Evolutionary conservation across 2,888 invertebrate genomes (phyloP), one percentile per base, ranked within the genome.

Genomic region (Chloroclysta siterata): DNA sequence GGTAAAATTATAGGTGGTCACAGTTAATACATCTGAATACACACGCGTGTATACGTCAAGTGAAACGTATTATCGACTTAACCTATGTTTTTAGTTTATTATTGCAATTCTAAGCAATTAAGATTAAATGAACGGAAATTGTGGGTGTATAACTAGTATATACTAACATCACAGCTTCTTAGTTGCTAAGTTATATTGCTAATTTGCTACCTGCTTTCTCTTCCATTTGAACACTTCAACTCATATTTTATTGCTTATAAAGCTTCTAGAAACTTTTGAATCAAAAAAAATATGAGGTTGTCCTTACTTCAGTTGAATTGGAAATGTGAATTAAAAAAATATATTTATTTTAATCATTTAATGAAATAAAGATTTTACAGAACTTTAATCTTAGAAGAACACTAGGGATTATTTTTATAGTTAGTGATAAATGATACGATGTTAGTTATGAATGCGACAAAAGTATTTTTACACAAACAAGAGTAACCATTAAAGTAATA

Each of bases 31-130:
- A 63, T 62, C 46, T 46, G 58, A 51, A 60, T 47, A 46, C 57
- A 46, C 48, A 73, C 80, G 74, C 81, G 83, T 83, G 80, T 81
- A 81, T 68, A 74, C 71, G 72, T 79, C 79, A 77, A 69, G 76
- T 81, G 80, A 74, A 81, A 78, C 69, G 72, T 62, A 60, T 69
- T 42, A 64, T 68, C 59, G 60, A 69, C 63, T n/a, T 65, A 63
- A 59, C 58, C 70, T 68, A 68, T 69, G 72, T 68, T 71, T 72
- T 71, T 60, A 71, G 57, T 72, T 75, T 66, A 69, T 65, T 65
- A 69, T 73, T 68, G 59, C 46, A 53, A 55, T 36, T 70, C 69
- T 65, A 73, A 78, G 76, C 74, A 76, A 63, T 55, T 69, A 62
- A 73, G 72, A 72, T 75, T 69, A 66, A 71, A 70, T 68, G 29